phyloP scores from a whole-genome alignment of 2,113 vertebrate genomes.

The Corvus cornix region DNA sequence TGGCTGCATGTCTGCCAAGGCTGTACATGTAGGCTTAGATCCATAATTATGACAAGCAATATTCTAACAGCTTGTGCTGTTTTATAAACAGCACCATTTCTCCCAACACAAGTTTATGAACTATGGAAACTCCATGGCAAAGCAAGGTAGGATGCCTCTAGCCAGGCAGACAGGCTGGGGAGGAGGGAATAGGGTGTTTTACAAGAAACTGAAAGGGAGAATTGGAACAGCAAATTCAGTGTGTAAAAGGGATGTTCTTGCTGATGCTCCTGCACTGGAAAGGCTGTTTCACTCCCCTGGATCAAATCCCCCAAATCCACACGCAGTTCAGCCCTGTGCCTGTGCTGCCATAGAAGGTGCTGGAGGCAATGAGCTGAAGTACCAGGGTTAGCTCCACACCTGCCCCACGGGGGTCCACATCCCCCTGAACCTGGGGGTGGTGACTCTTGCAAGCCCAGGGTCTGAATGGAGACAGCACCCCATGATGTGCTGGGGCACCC shows the following conservation, averaged over 20 bases:
- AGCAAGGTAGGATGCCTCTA: neutral
- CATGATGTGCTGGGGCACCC: accelerated
- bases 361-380: neutral
- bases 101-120: neutral
- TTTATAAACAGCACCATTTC: neutral
- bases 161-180: neutral
- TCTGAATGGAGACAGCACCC: neutral
- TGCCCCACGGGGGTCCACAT: accelerated
- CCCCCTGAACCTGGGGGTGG: neutral
- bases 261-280: neutral
- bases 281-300: neutral
- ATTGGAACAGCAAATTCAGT: neutral
- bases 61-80: neutral
- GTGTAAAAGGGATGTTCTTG: neutral
- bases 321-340: neutral
- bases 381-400: neutral
- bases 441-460: neutral
- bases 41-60: neutral
- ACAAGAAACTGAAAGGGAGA: neutral
- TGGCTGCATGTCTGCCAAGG: neutral
- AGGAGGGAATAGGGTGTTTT: neutral
- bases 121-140: neutral
- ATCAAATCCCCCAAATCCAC: neutral
- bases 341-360: neutral
- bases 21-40: neutral